A percentile compares a stretch with the other conserved stretches of the same genome.
phyloP scores from a whole-genome alignment of 1,140 invertebrate species.

The Nylanderia fulva region DNA sequence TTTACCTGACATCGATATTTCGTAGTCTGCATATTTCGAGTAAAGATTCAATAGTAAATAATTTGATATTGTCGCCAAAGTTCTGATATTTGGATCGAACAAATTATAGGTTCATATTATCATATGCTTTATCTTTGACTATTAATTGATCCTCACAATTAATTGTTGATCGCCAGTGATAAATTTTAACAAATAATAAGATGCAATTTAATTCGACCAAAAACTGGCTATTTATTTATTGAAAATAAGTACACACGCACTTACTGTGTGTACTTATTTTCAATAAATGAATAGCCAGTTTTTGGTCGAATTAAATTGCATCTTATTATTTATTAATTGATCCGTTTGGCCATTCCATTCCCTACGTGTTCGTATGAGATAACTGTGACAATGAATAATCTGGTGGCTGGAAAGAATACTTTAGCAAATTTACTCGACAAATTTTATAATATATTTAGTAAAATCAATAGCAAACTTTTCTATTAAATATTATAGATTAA shows the following conservation, averaged over 20 bases:
- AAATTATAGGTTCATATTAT: slow-evolving; percentile 40
- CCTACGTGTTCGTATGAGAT: neutral
- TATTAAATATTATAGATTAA: slow-evolving; percentile 26
- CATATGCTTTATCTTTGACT: slow-evolving; percentile 37
- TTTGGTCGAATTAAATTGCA: too few species aligned
- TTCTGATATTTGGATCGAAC: slow-evolving; percentile 3
- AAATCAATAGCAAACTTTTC: slow-evolving; percentile 13
- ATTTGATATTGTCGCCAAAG: neutral
- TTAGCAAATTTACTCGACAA: neutral
- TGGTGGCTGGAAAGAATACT: neutral
- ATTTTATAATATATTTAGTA: slow-evolving; percentile 17
- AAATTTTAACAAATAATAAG: too few species aligned
- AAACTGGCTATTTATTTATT: too few species aligned
- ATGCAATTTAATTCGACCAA: too few species aligned
- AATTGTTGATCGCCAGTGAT: too few species aligned
- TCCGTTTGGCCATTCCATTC: neutral
- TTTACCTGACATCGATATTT: neutral
- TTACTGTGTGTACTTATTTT: too few species aligned
- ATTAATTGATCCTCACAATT: slow-evolving; percentile 25
- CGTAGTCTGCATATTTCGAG: neutral
- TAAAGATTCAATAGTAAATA: neutral
- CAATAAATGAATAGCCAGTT: too few species aligned
- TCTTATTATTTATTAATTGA: too few species aligned
- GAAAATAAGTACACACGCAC: too few species aligned
- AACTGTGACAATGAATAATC: slow-evolving; percentile 24